phyloP scores from a whole-genome alignment of 2,113 vertebrate species.

The Antigone vipio region DNA sequence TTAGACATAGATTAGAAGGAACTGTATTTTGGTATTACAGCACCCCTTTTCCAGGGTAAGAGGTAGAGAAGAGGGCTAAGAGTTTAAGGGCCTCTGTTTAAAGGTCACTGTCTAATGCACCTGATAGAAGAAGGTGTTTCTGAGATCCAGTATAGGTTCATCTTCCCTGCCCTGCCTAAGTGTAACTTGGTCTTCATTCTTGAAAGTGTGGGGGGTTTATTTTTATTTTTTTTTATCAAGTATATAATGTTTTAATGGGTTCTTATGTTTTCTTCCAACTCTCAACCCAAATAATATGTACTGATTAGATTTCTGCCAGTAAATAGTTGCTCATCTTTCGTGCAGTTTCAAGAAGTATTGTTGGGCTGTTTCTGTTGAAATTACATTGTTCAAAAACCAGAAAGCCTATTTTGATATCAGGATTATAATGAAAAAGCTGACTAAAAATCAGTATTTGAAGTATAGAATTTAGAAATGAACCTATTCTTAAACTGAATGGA shows the following conservation, averaged over 20 bases:
- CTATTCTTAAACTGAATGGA: not conserved
- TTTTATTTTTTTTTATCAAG: not conserved
- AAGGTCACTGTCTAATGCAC: not conserved
- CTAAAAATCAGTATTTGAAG: not conserved
- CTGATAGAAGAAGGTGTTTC: not conserved
- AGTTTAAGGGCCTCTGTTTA: not conserved
- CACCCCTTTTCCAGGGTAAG: not conserved
- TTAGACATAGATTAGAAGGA: not conserved
- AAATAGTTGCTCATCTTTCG: not conserved
- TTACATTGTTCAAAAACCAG: not conserved
- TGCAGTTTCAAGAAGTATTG: not conserved
- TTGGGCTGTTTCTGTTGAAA: not conserved
- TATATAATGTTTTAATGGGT: not conserved
- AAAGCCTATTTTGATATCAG: not conserved
- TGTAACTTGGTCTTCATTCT: not conserved
- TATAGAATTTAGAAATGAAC: not conserved
- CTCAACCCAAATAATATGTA: not conserved
- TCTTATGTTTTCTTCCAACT: not conserved
- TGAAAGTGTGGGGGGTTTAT: not conserved
- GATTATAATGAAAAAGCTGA: not conserved
- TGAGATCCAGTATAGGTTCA: not conserved
- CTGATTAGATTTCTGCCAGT: not conserved
- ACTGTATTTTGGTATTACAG: not conserved
- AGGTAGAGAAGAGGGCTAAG: not conserved
- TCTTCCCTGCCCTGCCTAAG: not conserved